Conservation (phyloP, 2,113 vertebrate genomes). For the Nannobrachium achirus region DNA sequence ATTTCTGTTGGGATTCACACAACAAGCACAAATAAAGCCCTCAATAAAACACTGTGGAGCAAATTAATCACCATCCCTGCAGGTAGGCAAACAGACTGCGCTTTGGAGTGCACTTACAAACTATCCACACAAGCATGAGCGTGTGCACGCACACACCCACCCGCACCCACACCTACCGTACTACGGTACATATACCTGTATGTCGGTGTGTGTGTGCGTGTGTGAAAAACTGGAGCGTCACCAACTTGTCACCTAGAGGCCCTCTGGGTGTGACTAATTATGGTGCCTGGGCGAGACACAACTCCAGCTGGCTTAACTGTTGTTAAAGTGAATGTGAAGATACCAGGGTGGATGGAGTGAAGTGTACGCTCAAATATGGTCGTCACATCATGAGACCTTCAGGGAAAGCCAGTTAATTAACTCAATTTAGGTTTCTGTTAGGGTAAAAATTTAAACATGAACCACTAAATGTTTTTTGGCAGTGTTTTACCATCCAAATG, state of each 20-base stretch:
- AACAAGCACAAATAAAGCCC: too few species aligned
- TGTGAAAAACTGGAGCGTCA: too few species aligned
- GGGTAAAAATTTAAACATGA: too few species aligned
- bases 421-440: too few species aligned
- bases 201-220: too few species aligned
- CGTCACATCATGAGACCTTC: not conserved
- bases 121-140: not conserved
- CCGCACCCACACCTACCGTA: not conserved
- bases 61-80: too few species aligned
- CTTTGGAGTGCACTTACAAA: not conserved
- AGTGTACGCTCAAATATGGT: not conserved
- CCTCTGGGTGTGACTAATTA: constrained; percentile 3
- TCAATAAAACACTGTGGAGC: too few species aligned
- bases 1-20: too few species aligned
- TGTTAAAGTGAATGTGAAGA: not conserved
- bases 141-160: not conserved
- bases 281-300: not conserved
- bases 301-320: not conserved
- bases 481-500: too few species aligned
- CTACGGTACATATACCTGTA: too few species aligned
- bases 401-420: not conserved
- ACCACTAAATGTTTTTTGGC: too few species aligned
- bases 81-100: too few species aligned
- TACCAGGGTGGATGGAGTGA: not conserved
- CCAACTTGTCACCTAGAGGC: not conserved